Conservation (phyloP, 1,140 invertebrate species). For the Orussus abietinus region DNA sequence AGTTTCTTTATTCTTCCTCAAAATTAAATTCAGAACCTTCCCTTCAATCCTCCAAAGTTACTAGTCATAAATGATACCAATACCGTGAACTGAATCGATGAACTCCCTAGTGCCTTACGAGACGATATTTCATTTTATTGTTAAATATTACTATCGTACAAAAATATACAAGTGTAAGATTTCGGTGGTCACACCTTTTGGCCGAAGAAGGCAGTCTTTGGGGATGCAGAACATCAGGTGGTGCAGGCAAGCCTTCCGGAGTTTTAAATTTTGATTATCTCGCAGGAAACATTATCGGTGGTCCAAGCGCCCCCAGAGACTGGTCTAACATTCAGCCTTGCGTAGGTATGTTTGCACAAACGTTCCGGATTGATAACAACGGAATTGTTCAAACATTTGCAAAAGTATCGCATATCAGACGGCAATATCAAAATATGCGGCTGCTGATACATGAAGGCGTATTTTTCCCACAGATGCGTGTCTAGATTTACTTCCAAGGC, state of each 20-base stretch:
- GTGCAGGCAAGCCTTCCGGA: slow-evolving; percentile 4
- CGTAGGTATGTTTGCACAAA: slow-evolving; percentile 68
- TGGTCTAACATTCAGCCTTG: slow-evolving; percentile 50
- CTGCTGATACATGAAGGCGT: slow-evolving; percentile 62
- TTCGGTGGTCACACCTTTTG: too few relatives aligned
- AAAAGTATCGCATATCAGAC: slow-evolving; percentile 78
- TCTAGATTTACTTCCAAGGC: slow-evolving; percentile 65
- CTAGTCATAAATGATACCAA: too few relatives aligned
- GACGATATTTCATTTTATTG: slow-evolving; percentile 1
- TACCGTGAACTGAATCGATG: too few relatives aligned
- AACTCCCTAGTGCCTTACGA: background rate
- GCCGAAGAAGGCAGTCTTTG: too few relatives aligned
- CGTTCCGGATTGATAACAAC: slow-evolving; percentile 82
- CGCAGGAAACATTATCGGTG: slow-evolving; percentile 37
- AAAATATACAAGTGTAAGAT: slow-evolving; percentile 14
- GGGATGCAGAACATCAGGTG: too few relatives aligned
- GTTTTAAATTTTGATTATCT: slow-evolving; percentile 42
- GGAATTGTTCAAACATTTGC: slow-evolving; percentile 73
- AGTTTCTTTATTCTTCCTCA: too few relatives aligned
- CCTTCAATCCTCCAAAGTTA: too few relatives aligned
- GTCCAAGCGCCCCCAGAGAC: slow-evolving; percentile 29
- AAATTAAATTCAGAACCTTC: too few relatives aligned
- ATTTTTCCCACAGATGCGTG: slow-evolving; percentile 63
- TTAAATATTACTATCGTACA: slow-evolving; percentile 7
- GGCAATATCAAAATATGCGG: slow-evolving; percentile 83